Evolutionary conservation across 2,797 vertebrate species (phyloP).

Genomic region (Cynopterus sphinx): DNA sequence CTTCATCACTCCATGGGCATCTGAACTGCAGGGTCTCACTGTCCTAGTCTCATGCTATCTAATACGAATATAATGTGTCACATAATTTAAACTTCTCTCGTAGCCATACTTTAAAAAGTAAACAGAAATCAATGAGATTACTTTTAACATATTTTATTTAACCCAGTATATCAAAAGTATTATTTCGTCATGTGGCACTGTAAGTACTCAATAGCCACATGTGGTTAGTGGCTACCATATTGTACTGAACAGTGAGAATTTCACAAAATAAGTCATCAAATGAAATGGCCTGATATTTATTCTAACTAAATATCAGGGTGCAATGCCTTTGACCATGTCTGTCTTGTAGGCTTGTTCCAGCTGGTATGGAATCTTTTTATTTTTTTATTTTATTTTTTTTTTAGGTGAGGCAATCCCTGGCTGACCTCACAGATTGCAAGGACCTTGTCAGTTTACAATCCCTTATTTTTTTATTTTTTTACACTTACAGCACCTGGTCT

Average conservation of each 20-base stretch:
- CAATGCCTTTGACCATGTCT: no score
- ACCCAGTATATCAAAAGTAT: neutral
- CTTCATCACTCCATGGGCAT: rapidly evolving
- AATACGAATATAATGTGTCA: neutral
- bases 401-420: no score
- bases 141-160: neutral
- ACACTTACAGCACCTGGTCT: no score
- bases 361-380: neutral
- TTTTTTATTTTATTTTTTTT: no score
- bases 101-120: neutral
- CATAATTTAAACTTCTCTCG: neutral
- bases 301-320: neutral
- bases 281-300: neutral
- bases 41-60: rapidly evolving
- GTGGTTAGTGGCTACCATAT: neutral
- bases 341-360: neutral
- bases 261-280: neutral
- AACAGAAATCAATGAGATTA: neutral
- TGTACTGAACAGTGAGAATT: neutral
- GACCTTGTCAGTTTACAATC: no score
- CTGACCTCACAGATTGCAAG: no score
- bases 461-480: no score
- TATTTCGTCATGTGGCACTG: neutral
- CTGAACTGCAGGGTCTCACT: neutral
- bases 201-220: no score